Evolutionary conservation across 2,888 invertebrate species (phyloP).

Genomic region (Cataglyphis rosenhaueri): DNA sequence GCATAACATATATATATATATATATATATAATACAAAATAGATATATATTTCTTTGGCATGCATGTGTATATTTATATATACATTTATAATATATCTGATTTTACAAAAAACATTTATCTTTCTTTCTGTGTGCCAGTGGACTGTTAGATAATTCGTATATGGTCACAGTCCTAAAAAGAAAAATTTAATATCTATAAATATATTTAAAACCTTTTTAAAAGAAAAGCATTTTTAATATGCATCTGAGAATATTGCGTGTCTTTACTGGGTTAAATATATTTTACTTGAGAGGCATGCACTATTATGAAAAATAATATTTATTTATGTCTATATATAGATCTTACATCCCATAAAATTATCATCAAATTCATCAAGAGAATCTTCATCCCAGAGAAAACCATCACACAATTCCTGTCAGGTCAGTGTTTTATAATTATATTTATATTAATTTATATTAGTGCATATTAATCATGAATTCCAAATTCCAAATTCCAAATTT

Average conservation of each 20-base stretch:
- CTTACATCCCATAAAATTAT: conserved; percentile 87
- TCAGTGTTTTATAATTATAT: conserved; percentile 73
- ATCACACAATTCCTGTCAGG: conserved; percentile 87
- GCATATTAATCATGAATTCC: conserved; percentile 6
- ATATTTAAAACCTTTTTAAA: neutral
- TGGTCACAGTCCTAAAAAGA: conserved; percentile 23
- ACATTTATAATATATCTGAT: neutral
- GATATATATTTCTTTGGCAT: neutral
- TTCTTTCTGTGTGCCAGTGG: neutral
- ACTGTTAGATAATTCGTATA: conserved; percentile 41
- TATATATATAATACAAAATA: neutral
- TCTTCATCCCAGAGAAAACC: conserved; percentile 87
- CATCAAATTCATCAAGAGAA: conserved; percentile 87
- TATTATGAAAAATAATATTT: conserved; percentile 32
- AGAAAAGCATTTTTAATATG: conserved; percentile 13
- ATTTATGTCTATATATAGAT: conserved; percentile 79
- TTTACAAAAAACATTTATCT: neutral
- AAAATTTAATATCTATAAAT: conserved; percentile 7
- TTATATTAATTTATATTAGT: neutral
- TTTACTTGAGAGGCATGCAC: conserved; percentile 4
- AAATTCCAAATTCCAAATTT: conserved; percentile 19
- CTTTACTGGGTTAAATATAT: conserved; percentile 1
- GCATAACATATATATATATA: too few species aligned
- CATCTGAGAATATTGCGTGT: conserved; percentile 2
- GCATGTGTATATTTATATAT: neutral